A percentile compares a stretch with the other conserved stretches of the same genome.
Conservation (phyloP, 64 coral and sea anemone species). For the Catalaphyllia jardinei region DNA sequence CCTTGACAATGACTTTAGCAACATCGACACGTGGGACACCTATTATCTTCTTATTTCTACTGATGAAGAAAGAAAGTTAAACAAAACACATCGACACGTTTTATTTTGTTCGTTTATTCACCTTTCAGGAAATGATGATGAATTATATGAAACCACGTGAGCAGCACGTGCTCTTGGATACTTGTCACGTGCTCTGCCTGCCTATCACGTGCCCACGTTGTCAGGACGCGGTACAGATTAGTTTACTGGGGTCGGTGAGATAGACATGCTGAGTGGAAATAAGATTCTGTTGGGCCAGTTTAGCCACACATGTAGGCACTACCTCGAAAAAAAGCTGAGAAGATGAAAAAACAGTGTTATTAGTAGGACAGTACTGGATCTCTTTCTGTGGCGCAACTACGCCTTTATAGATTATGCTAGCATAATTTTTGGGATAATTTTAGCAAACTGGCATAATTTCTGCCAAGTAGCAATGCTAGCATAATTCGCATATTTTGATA, state of each 20-base stretch:
- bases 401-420: too few species aligned
- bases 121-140: neutral
- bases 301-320: constrained; percentile 39
- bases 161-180: neutral
- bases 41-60: neutral
- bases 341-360: neutral
- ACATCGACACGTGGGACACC: neutral
- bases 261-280: constrained; percentile 59
- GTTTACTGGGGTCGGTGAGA: constrained; percentile 30
- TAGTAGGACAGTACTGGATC: too few species aligned
- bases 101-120: neutral
- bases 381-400: too few species aligned
- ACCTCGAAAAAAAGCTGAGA: constrained; percentile 54
- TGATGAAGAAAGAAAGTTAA: neutral
- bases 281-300: neutral
- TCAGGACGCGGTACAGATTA: neutral
- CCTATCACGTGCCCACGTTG: neutral
- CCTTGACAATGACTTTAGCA: too few species aligned
- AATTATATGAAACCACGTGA: neutral
- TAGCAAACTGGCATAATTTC: too few species aligned
- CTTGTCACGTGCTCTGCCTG: neutral
- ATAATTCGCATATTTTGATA: too few species aligned
- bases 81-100: neutral
- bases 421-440: too few species aligned
- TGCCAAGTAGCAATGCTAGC: too few species aligned